Conservation (phyloP, 2,797 vertebrate genomes). For the Crenichthys baileyi region DNA sequence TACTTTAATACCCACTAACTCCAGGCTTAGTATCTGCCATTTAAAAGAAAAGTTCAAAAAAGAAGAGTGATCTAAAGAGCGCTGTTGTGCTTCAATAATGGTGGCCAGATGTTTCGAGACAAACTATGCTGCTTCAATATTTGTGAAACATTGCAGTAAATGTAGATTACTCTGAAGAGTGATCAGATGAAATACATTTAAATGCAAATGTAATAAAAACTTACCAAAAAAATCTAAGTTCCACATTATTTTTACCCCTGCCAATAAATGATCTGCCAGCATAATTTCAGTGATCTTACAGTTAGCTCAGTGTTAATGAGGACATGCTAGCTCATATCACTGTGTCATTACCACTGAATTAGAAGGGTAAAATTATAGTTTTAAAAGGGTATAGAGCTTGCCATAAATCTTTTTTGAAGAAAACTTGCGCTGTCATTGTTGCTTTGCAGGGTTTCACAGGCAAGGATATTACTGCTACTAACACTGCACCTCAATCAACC, state of each 20-base stretch:
- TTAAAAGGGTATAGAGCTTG: neutral
- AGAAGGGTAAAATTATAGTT: neutral
- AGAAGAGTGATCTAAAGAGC: neutral
- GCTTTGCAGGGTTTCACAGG: neutral
- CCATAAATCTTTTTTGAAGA: neutral
- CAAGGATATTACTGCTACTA: neutral
- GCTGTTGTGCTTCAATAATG: slow-evolving; percentile 3
- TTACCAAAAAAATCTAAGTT: neutral
- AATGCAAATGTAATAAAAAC: neutral
- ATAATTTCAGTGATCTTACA: neutral
- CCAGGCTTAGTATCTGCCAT: neutral
- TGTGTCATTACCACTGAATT: neutral
- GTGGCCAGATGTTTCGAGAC: neutral
- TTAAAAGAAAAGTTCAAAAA: neutral
- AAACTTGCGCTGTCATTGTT: neutral
- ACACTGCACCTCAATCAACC: neutral
- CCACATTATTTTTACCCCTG: neutral
- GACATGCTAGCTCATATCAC: neutral
- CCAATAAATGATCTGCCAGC: neutral
- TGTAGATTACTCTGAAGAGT: neutral
- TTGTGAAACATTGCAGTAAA: neutral
- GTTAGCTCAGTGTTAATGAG: neutral
- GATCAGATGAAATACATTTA: neutral
- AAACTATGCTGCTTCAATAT: neutral
- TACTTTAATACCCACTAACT: slow-evolving; percentile 1